Conservation (phyloP, 2,888 invertebrate species). For the Parelbella ahira region DNA sequence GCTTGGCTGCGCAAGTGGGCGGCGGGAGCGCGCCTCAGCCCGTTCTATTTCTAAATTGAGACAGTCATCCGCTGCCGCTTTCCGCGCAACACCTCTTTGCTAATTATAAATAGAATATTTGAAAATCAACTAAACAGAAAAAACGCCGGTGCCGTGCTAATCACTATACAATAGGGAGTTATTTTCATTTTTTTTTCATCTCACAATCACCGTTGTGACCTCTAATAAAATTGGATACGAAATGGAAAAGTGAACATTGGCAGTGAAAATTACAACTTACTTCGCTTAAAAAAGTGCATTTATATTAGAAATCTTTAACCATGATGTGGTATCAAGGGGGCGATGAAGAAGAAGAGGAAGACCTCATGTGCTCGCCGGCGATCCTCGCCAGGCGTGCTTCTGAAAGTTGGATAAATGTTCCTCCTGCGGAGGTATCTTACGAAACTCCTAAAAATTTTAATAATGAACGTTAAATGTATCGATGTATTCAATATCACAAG, state of each 20-base stretch:
- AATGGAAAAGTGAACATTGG: constrained; percentile 13
- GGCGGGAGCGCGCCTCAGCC: constrained; percentile 54
- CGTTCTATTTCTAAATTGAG: constrained; percentile 79
- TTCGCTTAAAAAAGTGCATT: constrained; percentile 25
- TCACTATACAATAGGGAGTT: constrained; percentile 2
- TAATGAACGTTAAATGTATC: too few relatives aligned
- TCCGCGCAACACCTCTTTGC: constrained; percentile 72
- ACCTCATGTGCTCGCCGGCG: constrained; percentile 92
- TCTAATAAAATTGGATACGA: not conserved
- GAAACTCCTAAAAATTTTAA: not conserved
- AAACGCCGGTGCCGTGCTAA: constrained; percentile 16
- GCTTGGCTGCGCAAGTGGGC: constrained; percentile 29
- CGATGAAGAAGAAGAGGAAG: constrained; percentile 91
- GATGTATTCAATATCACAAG: too few relatives aligned
- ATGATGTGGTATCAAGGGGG: constrained; percentile 88
- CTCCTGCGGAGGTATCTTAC: constrained; percentile 88
- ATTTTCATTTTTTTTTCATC: not conserved
- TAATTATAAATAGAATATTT: constrained; percentile 45
- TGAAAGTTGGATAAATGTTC: constrained; percentile 94
- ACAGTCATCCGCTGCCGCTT: constrained; percentile 75
- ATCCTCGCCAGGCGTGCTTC: constrained; percentile 92
- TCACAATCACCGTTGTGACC: not conserved
- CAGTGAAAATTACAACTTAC: not conserved
- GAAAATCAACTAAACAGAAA: constrained; percentile 23
- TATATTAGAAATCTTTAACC: constrained; percentile 42